Evolutionary conservation across 2,797 vertebrate genomes (phyloP), one percentile per base, ranked within the genome.

Genomic region (Sebastes variabilis): DNA sequence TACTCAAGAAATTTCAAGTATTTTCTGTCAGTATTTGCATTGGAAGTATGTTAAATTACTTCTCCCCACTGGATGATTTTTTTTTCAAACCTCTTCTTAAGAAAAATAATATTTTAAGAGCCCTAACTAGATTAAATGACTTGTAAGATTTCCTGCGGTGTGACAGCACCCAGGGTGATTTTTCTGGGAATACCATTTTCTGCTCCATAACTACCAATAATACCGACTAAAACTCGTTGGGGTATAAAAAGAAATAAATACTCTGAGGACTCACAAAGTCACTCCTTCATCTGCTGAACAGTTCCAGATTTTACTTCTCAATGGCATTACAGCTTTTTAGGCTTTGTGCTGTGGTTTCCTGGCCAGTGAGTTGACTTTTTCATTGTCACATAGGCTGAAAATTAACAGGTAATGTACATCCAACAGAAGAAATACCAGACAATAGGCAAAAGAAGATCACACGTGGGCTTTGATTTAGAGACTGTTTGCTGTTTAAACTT

Each of bases 141-240:
- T 92, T 92, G 89, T 91, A 90, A 91, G 88, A 78, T 88, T 93
- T 89, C 86, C 83, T 89, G 83, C 58, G 16, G 87, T 85, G 89
- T 89, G 87, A 90, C 79, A 91, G 90, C 87, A 84, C 79, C 85
- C 81, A 61, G 72, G 84, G 80, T 88, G 88, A 91, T 88, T 91
- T 92, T 85, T 92, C 91, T 94, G 92, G 88, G 88, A 92, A 93
- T 92, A 85, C 85, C 90, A 94, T 94, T 93, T 93, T 93, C 91
- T 93, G 92, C 83, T 90, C 84, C 81, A 89, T 92, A 93, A 92
- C 88, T 91, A 92, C 87, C 90, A 91, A 90, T 93, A 92, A 91
- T 92, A 91, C 87, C 79, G 90, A 89, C 80, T 86, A 84, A 91
- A 90, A 83, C 87, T 88, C 77, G 67, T 84, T 68, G 71, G 89